Conservation (phyloP, 2,797 vertebrate species). For the Percopsis omiscomaycus region DNA sequence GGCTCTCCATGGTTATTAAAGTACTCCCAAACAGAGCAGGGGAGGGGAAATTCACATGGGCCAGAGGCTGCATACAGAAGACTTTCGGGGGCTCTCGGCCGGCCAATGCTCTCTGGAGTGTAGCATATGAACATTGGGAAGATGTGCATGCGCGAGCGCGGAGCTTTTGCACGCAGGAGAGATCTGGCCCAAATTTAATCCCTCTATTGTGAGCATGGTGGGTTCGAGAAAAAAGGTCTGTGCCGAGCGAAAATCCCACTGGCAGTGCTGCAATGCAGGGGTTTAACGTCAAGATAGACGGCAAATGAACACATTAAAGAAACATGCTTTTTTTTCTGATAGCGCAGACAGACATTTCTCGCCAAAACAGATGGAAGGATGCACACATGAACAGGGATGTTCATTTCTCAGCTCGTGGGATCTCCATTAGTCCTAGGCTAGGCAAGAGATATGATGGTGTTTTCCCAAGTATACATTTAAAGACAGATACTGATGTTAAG, state of each 20-base stretch:
- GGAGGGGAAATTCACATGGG: conserved; percentile 27
- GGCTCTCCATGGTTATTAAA: conserved; percentile 50
- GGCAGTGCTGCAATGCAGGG: conserved; percentile 81
- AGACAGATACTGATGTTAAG: conserved; percentile 17
- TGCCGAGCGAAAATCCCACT: conserved; percentile 72
- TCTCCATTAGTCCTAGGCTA: conserved; percentile 26
- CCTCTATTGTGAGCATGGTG: conserved; percentile 68
- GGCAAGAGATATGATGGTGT: conserved; percentile 10
- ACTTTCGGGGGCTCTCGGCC: conserved; percentile 58
- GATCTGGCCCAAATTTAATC: conserved; percentile 76
- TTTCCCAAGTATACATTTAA: conserved; percentile 13
- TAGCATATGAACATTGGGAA: conserved; percentile 54
- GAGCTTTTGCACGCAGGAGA: conserved; percentile 64
- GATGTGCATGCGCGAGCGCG: conserved; percentile 59
- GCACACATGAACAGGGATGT: neutral
- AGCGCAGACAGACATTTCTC: conserved; percentile 26
- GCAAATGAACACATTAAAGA: conserved; percentile 65
- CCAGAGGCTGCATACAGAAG: conserved; percentile 48
- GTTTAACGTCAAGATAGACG: conserved; percentile 73
- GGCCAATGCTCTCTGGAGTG: conserved; percentile 58
- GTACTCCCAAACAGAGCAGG: conserved; percentile 40
- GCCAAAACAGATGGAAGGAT: conserved; percentile 6
- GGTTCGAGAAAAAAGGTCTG: conserved; percentile 59
- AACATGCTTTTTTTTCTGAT: conserved; percentile 32
- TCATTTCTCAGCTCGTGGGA: neutral